Base-by-base conservation (phyloP, 2,888 invertebrate species). In the Galerucella calmariensis region DNA sequence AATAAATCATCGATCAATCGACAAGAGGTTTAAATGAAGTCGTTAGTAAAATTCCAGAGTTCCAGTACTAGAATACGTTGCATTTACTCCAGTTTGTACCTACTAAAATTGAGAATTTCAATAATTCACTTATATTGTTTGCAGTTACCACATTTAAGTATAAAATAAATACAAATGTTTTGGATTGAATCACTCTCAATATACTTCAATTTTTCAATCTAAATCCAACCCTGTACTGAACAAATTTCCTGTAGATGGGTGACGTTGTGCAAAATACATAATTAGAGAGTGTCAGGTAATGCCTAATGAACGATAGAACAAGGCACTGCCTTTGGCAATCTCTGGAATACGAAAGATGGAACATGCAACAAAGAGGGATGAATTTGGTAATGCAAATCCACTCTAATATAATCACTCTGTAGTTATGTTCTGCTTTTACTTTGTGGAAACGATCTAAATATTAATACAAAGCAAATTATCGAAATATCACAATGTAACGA, bases 261-360 rank as follows among this genome's bases (percentile, higher is more conserved):
- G 83, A 83, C 80, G 84, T 81, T 81, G 81, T 82, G 83, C 83
- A 83, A 86, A 86, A 86, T 85, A 84, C 85, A 84, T 86, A 86
- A 86, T 86, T 85, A 85, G 85, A 85, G 85, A 84, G 85, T 86
- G 86, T 86, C 86, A 85, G 86, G 86, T 85, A 84, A 84, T 83
- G 84, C 80, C 82, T 82, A 83, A 84, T 83, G 83, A 83, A 82
- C 81, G 81, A 77, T 81, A 80, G 82, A 82, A 83, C 83, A 82
- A 82, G 83, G 81, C 79, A 75, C 71, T 74, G 81, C 81, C 79
- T 76, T 68, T 63, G 79, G 82, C 81, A 72, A 76, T 76, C 79
- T 80, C 80, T 80, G 79, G 79, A 76, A 78, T 76, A 75, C 78
- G 75, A 74, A 74, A 77, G 80, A 79, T 71, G 69, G 75, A 65